These are phyloP conservation scores for Jordanella pulchra DNA, from an alignment of 2,797 vertebrate genomes.

Conservation along the genomic window DNA sequence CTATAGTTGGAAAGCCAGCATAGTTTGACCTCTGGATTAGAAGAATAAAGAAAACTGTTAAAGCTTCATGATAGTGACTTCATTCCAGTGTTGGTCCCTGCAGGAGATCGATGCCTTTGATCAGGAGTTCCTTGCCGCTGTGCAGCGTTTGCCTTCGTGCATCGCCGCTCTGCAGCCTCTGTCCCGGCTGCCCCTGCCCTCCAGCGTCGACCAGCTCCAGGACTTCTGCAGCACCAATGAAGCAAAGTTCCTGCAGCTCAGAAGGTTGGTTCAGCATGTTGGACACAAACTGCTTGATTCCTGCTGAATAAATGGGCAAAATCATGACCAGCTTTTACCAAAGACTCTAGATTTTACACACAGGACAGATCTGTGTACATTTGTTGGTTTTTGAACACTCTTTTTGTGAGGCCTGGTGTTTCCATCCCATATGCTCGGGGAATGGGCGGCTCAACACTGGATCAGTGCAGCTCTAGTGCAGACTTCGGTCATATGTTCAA, in stretches of 20 bases:
- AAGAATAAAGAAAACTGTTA: background rate
- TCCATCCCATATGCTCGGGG: no score
- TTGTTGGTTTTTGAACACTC: no score
- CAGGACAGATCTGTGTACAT: no score
- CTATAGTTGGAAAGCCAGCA: background rate
- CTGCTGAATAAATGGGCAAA: no score
- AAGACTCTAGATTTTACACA: no score
- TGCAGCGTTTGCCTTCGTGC: slow-evolving; percentile 71
- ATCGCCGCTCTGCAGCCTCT: slow-evolving; percentile 72
- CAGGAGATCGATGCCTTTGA: slow-evolving; percentile 79
- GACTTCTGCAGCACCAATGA: slow-evolving; percentile 71
- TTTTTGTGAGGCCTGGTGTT: no score
- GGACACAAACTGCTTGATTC: no score
- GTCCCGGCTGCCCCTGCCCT: slow-evolving; percentile 60
- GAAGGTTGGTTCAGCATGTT: slow-evolving; percentile 58
- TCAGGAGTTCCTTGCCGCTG: slow-evolving; percentile 75
- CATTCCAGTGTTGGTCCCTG: slow-evolving; percentile 12
- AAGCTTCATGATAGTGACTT: background rate
- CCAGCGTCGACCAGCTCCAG: slow-evolving; percentile 46
- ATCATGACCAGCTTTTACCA: no score
- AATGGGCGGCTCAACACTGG: no score
- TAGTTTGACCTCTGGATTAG: background rate
- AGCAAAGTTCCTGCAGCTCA: slow-evolving; percentile 68
- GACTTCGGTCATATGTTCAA: no score
- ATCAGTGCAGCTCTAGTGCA: no score